Conservation (phyloP, 2,888 invertebrate genomes). For the Aricia artaxerxes region DNA sequence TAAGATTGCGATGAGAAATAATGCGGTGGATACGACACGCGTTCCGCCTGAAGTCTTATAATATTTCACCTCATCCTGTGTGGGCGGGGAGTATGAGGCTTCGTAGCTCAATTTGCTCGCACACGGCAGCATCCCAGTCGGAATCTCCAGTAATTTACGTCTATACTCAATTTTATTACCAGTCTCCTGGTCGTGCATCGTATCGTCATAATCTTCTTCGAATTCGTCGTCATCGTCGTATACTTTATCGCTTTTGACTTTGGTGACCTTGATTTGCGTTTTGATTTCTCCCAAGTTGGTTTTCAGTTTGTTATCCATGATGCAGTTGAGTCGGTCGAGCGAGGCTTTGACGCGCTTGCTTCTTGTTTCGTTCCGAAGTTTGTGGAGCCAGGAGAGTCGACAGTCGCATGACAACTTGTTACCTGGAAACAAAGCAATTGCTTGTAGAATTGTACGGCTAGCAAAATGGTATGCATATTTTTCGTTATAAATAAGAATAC, state of each 20-base stretch:
- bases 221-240: slow-evolving; percentile 61
- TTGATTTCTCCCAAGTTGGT: slow-evolving; percentile 51
- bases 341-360: slow-evolving; percentile 84
- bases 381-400: slow-evolving; percentile 89
- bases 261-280: slow-evolving; percentile 45
- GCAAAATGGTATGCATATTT: too few species aligned
- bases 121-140: slow-evolving; percentile 65
- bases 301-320: slow-evolving; percentile 75
- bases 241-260: slow-evolving; percentile 50
- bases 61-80: slow-evolving; percentile 73
- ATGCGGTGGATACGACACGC: slow-evolving; percentile 45
- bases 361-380: slow-evolving; percentile 86
- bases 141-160: slow-evolving; percentile 65
- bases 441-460: too few species aligned
- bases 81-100: slow-evolving; percentile 66
- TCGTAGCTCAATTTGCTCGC: slow-evolving; percentile 64
- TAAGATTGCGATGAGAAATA: slow-evolving; percentile 45
- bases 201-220: slow-evolving; percentile 67
- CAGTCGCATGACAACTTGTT: slow-evolving; percentile 91
- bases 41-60: slow-evolving; percentile 61
- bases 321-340: slow-evolving; percentile 85
- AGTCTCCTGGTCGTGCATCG: slow-evolving; percentile 69
- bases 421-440: slow-evolving; percentile 76
- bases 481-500: neutral
- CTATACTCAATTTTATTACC: slow-evolving; percentile 62